Evolutionary conservation across 2,888 invertebrate genomes (phyloP).

Genomic region (Frankliniella fusca): DNA sequence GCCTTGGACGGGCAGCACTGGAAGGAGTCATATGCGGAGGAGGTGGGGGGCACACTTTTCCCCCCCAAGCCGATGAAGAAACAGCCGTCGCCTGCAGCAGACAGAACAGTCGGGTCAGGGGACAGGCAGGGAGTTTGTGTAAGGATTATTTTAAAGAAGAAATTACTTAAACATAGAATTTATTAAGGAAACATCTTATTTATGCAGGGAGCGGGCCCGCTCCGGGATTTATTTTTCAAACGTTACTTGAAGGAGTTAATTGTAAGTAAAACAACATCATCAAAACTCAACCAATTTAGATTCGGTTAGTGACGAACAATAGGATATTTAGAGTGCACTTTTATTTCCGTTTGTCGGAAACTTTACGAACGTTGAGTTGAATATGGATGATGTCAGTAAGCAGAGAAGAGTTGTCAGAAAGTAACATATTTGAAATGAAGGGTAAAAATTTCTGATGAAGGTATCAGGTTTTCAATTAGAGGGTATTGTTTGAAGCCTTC

Average conservation of each 20-base stretch:
- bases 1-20: constrained; percentile 88
- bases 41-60: constrained; percentile 69
- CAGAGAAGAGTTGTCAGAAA: constrained; percentile 9
- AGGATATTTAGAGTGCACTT: constrained; percentile 5
- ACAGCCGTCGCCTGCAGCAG: constrained; percentile 90
- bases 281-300: constrained; percentile 34
- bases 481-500: constrained; percentile 21
- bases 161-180: constrained; percentile 28
- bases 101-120: constrained; percentile 36
- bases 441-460: not conserved
- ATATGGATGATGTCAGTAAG: constrained; percentile 24
- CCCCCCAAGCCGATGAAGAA: constrained; percentile 94
- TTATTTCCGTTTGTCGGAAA: not conserved
- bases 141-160: constrained; percentile 21
- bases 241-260: constrained; percentile 41
- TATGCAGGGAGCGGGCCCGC: not conserved
- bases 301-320: constrained; percentile 9
- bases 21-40: constrained; percentile 79
- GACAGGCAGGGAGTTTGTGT: constrained; percentile 18
- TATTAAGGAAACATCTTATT: not conserved
- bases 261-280: constrained; percentile 44
- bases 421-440: not conserved
- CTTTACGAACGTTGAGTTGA: not conserved
- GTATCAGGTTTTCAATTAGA: not conserved
- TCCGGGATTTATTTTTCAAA: not conserved